phyloP scores from a whole-genome alignment of 37 sponge, comb jelly and placozoan species.

The Axinella damicornis region DNA sequence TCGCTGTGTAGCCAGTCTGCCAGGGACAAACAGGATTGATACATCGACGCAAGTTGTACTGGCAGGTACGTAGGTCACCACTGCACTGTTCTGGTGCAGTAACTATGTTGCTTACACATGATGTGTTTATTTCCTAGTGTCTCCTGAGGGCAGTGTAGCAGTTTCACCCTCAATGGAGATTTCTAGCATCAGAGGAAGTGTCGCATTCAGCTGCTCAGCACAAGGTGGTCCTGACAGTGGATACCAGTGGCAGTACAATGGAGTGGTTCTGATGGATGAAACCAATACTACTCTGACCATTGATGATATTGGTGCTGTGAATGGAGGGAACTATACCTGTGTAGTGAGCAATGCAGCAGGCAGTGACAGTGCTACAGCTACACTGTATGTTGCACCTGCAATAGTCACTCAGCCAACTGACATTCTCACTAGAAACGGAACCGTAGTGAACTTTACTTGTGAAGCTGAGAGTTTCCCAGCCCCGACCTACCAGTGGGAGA shows the following conservation, averaged over 20 bases:
- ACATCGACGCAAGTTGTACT: too few species aligned
- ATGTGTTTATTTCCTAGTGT: too few species aligned
- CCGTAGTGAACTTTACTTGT: too few species aligned
- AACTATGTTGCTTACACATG: too few species aligned
- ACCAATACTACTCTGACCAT: background rate
- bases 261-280: background rate
- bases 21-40: too few species aligned
- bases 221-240: conserved; percentile 57
- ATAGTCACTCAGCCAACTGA: too few species aligned
- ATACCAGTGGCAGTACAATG: conserved; percentile 45
- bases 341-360: conserved; percentile 63
- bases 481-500: conserved; percentile 2
- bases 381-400: conserved; percentile 3
- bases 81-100: too few species aligned
- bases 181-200: background rate
- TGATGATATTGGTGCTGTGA: conserved; percentile 31
- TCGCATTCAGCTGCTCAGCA: conserved; percentile 31
- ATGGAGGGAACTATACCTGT: conserved; percentile 78
- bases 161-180: background rate
- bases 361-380: conserved; percentile 20
- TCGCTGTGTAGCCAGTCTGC: conserved; percentile 6
- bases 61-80: too few species aligned
- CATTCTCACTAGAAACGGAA: too few species aligned
- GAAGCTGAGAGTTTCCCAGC: conserved; percentile 8
- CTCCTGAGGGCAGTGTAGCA: conserved; percentile 35